These are phyloP conservation scores for Agelastica alni DNA, from an alignment of 2,888 invertebrate species.

Conservation along the genomic window DNA sequence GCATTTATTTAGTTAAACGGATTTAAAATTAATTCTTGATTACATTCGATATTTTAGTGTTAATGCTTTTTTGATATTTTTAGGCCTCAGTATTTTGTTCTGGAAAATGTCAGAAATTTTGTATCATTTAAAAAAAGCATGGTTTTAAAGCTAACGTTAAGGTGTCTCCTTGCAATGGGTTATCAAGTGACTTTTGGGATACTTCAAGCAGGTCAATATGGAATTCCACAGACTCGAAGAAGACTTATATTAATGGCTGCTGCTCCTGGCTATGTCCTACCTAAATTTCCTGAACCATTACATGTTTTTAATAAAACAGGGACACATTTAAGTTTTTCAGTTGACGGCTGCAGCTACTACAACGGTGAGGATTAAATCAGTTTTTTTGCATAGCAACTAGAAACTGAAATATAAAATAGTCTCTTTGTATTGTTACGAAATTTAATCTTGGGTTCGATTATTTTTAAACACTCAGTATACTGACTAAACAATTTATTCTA, in stretches of 20 bases:
- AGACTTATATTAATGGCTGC: conserved; percentile 77
- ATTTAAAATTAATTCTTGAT: too few relatives aligned
- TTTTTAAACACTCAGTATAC: too few relatives aligned
- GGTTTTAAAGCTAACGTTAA: conserved; percentile 78
- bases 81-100: conserved; percentile 74
- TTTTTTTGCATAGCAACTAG: too few relatives aligned
- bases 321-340: conserved; percentile 65
- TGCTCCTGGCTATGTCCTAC: conserved; percentile 76
- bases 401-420: too few relatives aligned
- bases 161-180: conserved; percentile 79
- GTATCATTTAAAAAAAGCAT: conserved; percentile 80
- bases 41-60: too few relatives aligned
- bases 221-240: conserved; percentile 80
- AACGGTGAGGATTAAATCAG: conserved; percentile 48
- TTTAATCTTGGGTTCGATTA: too few relatives aligned
- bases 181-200: conserved; percentile 87
- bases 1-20: neutral
- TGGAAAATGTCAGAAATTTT: conserved; percentile 87
- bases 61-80: too few relatives aligned
- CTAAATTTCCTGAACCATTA: conserved; percentile 77
- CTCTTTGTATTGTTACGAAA: too few relatives aligned
- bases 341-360: conserved; percentile 61
- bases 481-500: too few relatives aligned
- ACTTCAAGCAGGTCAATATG: conserved; percentile 85
- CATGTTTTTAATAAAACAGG: conserved; percentile 75